phyloP scores from a whole-genome alignment of 2,888 invertebrate species.

The Baccha elongata region DNA sequence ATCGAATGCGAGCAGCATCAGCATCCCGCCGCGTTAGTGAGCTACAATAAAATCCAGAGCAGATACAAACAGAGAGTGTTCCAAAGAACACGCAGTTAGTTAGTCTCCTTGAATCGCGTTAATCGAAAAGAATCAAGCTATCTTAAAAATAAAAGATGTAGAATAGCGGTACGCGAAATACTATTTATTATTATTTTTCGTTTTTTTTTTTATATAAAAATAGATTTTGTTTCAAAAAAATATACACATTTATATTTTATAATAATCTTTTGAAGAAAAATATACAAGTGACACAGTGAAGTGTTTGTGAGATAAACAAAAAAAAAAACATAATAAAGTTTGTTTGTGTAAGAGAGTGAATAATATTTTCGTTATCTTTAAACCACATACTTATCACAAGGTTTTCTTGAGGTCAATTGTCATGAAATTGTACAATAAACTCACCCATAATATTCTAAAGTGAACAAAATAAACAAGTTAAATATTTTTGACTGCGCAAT shows the following conservation, averaged over 20 bases:
- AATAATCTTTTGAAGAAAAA: conserved; percentile 11
- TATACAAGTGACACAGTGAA: conserved; percentile 34
- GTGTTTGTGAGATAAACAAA: conserved; percentile 36
- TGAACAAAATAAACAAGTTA: conserved; percentile 8
- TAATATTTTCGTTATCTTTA: conserved; percentile 39
- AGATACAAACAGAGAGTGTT: conserved; percentile 67
- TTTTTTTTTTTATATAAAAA: conserved; percentile 3
- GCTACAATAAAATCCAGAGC: conserved; percentile 60
- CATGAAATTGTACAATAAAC: conserved; percentile 28
- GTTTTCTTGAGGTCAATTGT: conserved; percentile 45
- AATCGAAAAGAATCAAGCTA: conserved; percentile 41
- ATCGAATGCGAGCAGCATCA: conserved; percentile 40
- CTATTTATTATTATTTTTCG: conserved; percentile 26
- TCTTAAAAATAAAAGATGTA: conserved; percentile 46
- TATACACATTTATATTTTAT: conserved; percentile 4
- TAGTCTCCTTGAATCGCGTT: conserved; percentile 61
- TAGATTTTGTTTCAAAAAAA: conserved; percentile 12
- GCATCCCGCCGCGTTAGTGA: conserved; percentile 54
- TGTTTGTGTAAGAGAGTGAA: conserved; percentile 25
- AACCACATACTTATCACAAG: conserved; percentile 39
- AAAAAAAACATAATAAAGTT: conserved; percentile 13
- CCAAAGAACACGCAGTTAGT: conserved; percentile 59
- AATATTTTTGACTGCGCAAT: background rate
- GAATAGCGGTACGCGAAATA: conserved; percentile 50
- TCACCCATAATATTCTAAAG: conserved; percentile 5